Evolutionary conservation across 2,888 invertebrate genomes (phyloP), one percentile per base, ranked within the genome.

Genomic region (Chrysina gloriosa): DNA sequence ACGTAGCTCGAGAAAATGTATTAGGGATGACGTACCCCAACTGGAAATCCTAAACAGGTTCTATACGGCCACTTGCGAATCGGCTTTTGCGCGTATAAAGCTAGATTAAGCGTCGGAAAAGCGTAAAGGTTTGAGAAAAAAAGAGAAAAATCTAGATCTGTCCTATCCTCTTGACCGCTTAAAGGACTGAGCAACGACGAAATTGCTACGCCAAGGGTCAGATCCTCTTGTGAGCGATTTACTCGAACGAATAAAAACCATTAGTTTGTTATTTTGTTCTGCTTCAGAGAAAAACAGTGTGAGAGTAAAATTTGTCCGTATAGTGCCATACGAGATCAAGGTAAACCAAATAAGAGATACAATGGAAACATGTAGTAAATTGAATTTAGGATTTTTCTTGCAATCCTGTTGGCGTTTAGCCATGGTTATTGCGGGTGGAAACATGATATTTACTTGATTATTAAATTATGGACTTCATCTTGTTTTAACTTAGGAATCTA

Each of bases 161-260:
- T n/a, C 14, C 19, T 52, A 16, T 52, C 52, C 29, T 9, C 31
- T 29, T 14, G 25, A 19, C 16, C 52, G 29, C 16, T 16, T 21
- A 45, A 50, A 52, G 31, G 31, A 52, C 14, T 19, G 6, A 16
- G 19, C 9, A 19, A 52, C 11, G 16, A 25, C 52, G 52, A 19
- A 52, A 31, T 52, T 52, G 52, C 31, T 31, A 16, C 16, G 31
- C 21, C 21, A 2, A 21, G 19, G 19, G 21, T 45, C 45, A 16
- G 9, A 19, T 14, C 29, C 25, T 6, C 16, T 14, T 19, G 31
- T 52, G 31, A 52, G 31, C 31, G 52, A 31, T 52, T 52, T 52
- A 52, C 52, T 31, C 52, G 31, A 31, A 52, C 31, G 52, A 52
- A 52, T 31, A 52, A 52, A 52, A 52, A 52, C 52, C 31, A 52